Conservation (phyloP, 2,797 vertebrate genomes). For the Poecilia picta region DNA sequence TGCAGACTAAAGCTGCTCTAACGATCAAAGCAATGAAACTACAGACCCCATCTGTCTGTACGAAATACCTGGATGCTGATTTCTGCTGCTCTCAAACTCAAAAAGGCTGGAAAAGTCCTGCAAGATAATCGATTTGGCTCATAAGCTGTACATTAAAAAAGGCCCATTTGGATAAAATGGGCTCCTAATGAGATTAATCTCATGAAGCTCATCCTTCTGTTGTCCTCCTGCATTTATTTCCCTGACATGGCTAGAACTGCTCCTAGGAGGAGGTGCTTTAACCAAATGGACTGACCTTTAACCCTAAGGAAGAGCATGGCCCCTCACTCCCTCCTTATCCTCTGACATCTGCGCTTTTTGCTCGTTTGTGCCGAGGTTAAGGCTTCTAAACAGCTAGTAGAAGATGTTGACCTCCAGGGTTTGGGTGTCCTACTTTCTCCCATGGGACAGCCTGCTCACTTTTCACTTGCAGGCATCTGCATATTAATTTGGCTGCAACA, state of each 20-base stretch:
- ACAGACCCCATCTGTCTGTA: conserved; percentile 28
- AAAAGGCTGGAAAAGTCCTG: conserved; percentile 1
- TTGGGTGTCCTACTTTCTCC: conserved; percentile 70
- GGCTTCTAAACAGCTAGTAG: conserved; percentile 40
- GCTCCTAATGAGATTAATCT: conserved; percentile 9
- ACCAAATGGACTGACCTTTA: conserved; percentile 51
- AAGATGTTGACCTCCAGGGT: conserved; percentile 68
- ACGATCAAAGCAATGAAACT: conserved; percentile 49
- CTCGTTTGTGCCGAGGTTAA: conserved; percentile 23
- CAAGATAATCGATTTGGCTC: conserved; percentile 12
- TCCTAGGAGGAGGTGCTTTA: conserved; percentile 64
- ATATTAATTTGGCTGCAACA: conserved; percentile 38
- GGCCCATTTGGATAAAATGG: conserved; percentile 32
- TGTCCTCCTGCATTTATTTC: conserved; percentile 27
- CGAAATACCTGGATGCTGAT: conserved; percentile 21
- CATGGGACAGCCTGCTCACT: conserved; percentile 69
- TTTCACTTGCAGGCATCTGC: conserved; percentile 56
- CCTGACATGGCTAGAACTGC: conserved; percentile 47
- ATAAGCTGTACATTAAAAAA: conserved; percentile 1
- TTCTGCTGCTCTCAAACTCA: conserved; percentile 1
- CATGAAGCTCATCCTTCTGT: not conserved
- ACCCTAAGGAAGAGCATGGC: conserved; percentile 18
- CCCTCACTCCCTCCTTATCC: not conserved
- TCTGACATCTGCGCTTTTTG: conserved; percentile 32
- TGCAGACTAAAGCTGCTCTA: conserved; percentile 14